Evolutionary conservation across 2,797 vertebrate species (phyloP), one percentile per base, ranked within the genome.

Genomic region (Acipenser oxyrinchus): DNA sequence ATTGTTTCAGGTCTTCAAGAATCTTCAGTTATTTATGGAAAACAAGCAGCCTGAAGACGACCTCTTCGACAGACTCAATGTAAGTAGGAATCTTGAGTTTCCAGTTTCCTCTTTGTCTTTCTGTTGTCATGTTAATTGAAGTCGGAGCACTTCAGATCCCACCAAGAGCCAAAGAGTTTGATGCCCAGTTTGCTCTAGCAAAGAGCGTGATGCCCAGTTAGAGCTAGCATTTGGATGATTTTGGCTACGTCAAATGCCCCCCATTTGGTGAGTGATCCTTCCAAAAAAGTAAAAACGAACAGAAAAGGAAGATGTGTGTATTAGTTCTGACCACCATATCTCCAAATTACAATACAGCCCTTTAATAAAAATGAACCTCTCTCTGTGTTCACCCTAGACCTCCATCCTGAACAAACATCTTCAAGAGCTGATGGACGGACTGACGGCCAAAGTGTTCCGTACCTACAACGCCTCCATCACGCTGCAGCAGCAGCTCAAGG

Each of bases 401-500:
- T 95, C 92, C 74, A 98, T 98, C 80, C 84, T 98, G 81, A 98
- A 97, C 77, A 98, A 98, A 83, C 95, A 98, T 78, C 89, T 98
- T 73, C 96, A 98, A 83, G 96, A 98, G 85, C 88, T 98, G 79
- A 98, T 98, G 95, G 95, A 98, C 59, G 96, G 95, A 64, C 86
- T 97, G 73, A 97, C 95, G 48, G 95, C 95, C 75, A 97, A 98
- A 84, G 95, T 97, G 68, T 98, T 98, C 79, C 94, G 96, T 80
- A 98, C 96, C 72, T 97, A 95, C 84, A 98, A 97, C 0, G 95
- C 94, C 77, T 97, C 94, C 72, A 95, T 95, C 87, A 98, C 94
- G 66, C 86, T 97, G 81, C 96, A 98, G 72, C 95, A 97, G 80
- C 96, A 98, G 81, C 90, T 98, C 51, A 94, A 95, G 73, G 91